Evolutionary conservation across 1,140 invertebrate species (phyloP).

Genomic region (Megalonaias nervosa): DNA sequence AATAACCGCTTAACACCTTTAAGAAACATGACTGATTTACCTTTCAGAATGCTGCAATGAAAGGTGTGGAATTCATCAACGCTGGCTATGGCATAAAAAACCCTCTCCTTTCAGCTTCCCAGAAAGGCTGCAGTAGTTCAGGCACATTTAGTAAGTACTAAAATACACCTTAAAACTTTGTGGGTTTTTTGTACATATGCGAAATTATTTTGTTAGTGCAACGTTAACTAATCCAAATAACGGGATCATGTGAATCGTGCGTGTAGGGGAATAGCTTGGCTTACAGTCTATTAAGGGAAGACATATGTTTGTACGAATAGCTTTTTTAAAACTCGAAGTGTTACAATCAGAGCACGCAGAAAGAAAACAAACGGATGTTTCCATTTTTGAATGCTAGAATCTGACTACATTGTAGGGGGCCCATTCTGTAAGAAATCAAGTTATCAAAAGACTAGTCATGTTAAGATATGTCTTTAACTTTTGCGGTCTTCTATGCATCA

Average conservation of each 20-base stretch:
- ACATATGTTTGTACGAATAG: too few relatives aligned
- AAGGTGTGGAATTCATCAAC: slow-evolving; percentile 92
- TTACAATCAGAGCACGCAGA: too few relatives aligned
- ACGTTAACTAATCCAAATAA: background rate
- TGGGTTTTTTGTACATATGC: background rate
- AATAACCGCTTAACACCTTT: too few relatives aligned
- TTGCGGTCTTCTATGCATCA: too few relatives aligned
- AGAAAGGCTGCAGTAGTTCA: slow-evolving; percentile 10
- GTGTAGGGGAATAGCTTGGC: background rate
- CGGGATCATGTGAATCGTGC: background rate
- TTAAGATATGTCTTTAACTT: too few relatives aligned
- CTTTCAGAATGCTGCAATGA: slow-evolving; percentile 39
- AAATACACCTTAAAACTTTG: background rate
- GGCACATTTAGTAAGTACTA: slow-evolving; percentile 18
- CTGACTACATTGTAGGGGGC: too few relatives aligned
- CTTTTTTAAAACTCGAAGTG: too few relatives aligned
- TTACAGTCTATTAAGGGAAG: background rate
- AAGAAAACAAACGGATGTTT: too few relatives aligned
- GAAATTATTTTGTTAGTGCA: too few relatives aligned
- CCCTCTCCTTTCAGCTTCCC: slow-evolving; percentile 80
- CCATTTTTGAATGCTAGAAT: too few relatives aligned
- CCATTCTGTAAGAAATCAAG: too few relatives aligned
- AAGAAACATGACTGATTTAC: background rate
- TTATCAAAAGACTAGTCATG: too few relatives aligned
- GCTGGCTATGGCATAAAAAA: slow-evolving; percentile 99